These are phyloP conservation scores for Pandemis corylana DNA, from an alignment of 2,888 invertebrate genomes.

Conservation along the genomic window DNA sequence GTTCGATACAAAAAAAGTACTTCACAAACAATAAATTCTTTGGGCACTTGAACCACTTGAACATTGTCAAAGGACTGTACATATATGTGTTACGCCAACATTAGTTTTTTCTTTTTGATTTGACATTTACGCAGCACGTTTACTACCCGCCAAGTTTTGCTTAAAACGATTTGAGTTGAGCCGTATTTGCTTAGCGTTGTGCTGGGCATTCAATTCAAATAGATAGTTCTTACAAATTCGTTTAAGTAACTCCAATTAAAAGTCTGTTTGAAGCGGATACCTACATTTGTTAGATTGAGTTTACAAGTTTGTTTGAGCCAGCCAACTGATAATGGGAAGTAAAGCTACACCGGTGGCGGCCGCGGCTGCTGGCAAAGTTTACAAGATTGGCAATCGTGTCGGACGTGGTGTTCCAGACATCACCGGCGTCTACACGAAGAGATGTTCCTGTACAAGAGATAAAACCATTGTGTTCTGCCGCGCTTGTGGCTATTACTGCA, in stretches of 20 bases:
- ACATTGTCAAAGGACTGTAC: neutral
- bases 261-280: neutral
- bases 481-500: conserved; percentile 76
- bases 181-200: neutral
- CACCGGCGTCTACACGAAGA: conserved; percentile 58
- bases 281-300: neutral
- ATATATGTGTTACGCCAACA: neutral
- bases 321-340: conserved; percentile 53
- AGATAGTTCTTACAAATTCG: neutral
- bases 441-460: conserved; percentile 71
- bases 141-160: conserved; percentile 18
- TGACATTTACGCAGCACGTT: conserved; percentile 4
- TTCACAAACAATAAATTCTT: no score
- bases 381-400: conserved; percentile 58
- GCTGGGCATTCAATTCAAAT: neutral
- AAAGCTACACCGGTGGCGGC: conserved; percentile 69
- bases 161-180: neutral
- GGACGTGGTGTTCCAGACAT: conserved; percentile 76
- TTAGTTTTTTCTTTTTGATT: neutral
- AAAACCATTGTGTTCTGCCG: conserved; percentile 78
- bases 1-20: neutral
- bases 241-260: no score
- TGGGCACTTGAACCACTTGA: neutral
- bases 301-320: conserved; percentile 14
- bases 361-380: conserved; percentile 67